Conservation (phyloP, 2,113 vertebrate species). For the Epinephelus moara region DNA sequence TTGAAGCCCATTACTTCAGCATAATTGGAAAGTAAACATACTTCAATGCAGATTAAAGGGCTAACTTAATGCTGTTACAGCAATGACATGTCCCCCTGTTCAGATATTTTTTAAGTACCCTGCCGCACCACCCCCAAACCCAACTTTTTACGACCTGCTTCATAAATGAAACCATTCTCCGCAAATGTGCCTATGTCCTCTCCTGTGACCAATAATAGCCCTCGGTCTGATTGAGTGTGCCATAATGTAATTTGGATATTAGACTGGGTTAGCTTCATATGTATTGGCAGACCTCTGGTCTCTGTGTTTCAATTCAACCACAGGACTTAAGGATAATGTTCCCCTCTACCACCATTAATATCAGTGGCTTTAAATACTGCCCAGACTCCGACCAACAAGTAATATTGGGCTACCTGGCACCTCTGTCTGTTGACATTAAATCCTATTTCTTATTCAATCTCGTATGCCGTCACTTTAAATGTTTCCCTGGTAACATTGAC, state of each 20-base stretch:
- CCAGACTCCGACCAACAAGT: conserved; percentile 63
- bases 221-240: conserved; percentile 67
- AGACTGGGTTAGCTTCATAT: conserved; percentile 65
- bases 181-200: conserved; percentile 77
- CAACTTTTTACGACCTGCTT: conserved; percentile 79
- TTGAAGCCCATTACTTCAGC: conserved; percentile 60
- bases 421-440: conserved; percentile 77
- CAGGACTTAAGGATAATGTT: conserved; percentile 72
- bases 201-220: conserved; percentile 79
- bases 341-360: conserved; percentile 80
- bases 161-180: conserved; percentile 84
- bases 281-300: conserved; percentile 71
- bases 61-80: conserved; percentile 74
- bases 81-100: conserved; percentile 72
- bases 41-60: conserved; percentile 77
- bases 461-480: conserved; percentile 68
- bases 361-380: conserved; percentile 69
- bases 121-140: conserved; percentile 54
- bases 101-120: conserved; percentile 73
- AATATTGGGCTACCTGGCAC: conserved; percentile 79
- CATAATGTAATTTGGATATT: conserved; percentile 80
- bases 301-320: conserved; percentile 70
- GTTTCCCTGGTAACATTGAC: conserved; percentile 78
- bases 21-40: conserved; percentile 81
- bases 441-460: conserved; percentile 68